Evolutionary conservation across 1,140 invertebrate genomes (phyloP).

Genomic region (Triops longicaudatus): DNA sequence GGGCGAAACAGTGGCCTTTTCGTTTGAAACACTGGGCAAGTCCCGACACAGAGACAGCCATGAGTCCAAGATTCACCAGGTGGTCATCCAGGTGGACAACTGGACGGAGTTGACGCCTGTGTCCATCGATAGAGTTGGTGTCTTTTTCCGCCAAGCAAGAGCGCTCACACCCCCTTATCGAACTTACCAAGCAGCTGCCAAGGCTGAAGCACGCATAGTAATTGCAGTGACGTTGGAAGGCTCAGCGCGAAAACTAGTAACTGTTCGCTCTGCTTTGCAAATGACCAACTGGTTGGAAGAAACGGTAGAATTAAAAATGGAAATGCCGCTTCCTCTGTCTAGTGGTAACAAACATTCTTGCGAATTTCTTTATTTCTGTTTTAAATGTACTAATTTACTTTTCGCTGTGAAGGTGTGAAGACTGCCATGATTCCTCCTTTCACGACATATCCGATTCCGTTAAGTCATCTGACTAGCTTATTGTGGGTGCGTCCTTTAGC

Average conservation of each 20-base stretch:
- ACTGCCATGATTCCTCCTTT: slow-evolving; percentile 35
- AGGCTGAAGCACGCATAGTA: slow-evolving; percentile 47
- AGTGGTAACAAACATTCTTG: slow-evolving; percentile 18
- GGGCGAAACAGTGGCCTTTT: slow-evolving; percentile 65
- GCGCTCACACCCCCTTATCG: neutral
- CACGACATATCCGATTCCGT: slow-evolving; percentile 50
- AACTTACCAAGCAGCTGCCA: slow-evolving; percentile 27
- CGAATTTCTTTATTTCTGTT: slow-evolving; percentile 28
- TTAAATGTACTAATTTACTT: neutral
- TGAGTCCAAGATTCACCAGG: slow-evolving; percentile 69
- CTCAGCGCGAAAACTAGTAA: slow-evolving; percentile 88
- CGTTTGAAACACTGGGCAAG: slow-evolving; percentile 63
- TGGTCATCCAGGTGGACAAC: slow-evolving; percentile 77
- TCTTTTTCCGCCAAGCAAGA: slow-evolving; percentile 76
- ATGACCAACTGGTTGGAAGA: slow-evolving; percentile 67
- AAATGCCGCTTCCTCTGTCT: slow-evolving; percentile 31
- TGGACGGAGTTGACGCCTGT: slow-evolving; percentile 81
- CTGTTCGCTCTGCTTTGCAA: slow-evolving; percentile 80
- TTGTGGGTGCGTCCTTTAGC: slow-evolving; percentile 51
- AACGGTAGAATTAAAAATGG: slow-evolving; percentile 49
- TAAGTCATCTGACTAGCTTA: slow-evolving; percentile 44
- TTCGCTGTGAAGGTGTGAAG: slow-evolving; percentile 34
- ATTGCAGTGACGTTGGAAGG: slow-evolving; percentile 84
- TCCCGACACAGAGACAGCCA: slow-evolving; percentile 66
- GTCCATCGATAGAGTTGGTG: slow-evolving; percentile 87